Evolutionary conservation across 2,888 invertebrate species (phyloP).

Genomic region (Ischnus inquisitorius): DNA sequence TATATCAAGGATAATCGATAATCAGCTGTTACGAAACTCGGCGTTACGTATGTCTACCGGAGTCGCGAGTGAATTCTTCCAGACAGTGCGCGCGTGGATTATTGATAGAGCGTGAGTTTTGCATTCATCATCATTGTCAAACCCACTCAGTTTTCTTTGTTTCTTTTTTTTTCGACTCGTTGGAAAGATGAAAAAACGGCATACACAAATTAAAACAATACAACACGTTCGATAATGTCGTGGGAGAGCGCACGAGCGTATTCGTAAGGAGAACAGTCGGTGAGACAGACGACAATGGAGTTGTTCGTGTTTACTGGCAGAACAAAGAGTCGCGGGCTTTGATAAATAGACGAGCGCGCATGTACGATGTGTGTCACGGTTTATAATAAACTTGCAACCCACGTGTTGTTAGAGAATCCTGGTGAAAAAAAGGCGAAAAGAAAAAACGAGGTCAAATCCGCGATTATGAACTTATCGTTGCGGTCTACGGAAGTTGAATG

Average conservation of each 20-base stretch:
- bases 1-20: conserved; percentile 49
- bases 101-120: conserved; percentile 31
- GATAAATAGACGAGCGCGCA: conserved; percentile 47
- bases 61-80: conserved; percentile 35
- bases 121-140: not conserved
- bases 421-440: not conserved
- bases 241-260: not conserved
- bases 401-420: not conserved
- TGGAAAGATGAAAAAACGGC: not conserved
- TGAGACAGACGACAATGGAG: conserved; percentile 9
- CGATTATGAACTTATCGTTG: conserved; percentile 22
- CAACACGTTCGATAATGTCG: conserved; percentile 18
- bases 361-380: conserved; percentile 42
- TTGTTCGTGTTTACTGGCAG: not conserved
- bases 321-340: conserved; percentile 2
- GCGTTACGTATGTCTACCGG: conserved; percentile 16
- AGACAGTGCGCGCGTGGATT: conserved; percentile 26
- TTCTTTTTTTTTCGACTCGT: not conserved
- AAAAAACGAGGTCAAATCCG: conserved; percentile 23
- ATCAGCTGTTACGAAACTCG: conserved; percentile 39
- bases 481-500: not conserved
- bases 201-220: not conserved
- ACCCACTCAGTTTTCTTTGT: not conserved
- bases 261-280: conserved; percentile 6
- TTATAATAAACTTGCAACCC: conserved; percentile 44